Evolutionary conservation across 2,797 vertebrate genomes (phyloP).

Genomic region (Tragopan temminckii): DNA sequence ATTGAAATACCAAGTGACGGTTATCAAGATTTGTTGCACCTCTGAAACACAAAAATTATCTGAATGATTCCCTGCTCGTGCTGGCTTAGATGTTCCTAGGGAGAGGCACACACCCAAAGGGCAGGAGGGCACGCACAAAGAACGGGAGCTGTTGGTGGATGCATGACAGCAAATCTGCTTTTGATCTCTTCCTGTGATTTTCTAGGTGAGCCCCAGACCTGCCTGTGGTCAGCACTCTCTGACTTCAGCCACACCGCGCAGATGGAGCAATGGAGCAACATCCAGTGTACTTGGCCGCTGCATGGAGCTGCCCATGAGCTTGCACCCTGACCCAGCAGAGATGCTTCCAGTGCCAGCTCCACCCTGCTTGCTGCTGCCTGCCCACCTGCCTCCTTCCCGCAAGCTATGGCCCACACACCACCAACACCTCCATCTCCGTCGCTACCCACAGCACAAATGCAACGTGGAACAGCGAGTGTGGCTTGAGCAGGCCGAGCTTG

Average conservation of each 20-base stretch:
- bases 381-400: constrained; percentile 6
- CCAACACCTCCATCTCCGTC: constrained; percentile 27
- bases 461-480: neutral
- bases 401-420: neutral
- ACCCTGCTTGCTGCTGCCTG: neutral
- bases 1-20: neutral
- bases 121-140: neutral
- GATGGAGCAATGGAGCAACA: neutral
- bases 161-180: rapidly evolving
- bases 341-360: neutral
- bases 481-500: constrained; percentile 1
- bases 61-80: neutral
- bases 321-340: neutral
- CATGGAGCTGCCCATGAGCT: neutral
- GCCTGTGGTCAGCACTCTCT: neutral
- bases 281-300: rapidly evolving
- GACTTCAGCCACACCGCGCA: rapidly evolving
- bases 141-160: neutral
- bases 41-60: constrained; percentile 9
- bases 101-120: neutral
- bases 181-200: constrained; percentile 44
- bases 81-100: neutral
- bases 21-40: neutral
- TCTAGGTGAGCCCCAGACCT: constrained; percentile 17
- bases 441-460: constrained; percentile 4